Percentiles rank a stretch among this genome's conserved stretches.
Evolutionary conservation across 37 sponge, comb jelly and placozoan species (phyloP).

Genomic region (Hexactinellida sp.): DNA sequence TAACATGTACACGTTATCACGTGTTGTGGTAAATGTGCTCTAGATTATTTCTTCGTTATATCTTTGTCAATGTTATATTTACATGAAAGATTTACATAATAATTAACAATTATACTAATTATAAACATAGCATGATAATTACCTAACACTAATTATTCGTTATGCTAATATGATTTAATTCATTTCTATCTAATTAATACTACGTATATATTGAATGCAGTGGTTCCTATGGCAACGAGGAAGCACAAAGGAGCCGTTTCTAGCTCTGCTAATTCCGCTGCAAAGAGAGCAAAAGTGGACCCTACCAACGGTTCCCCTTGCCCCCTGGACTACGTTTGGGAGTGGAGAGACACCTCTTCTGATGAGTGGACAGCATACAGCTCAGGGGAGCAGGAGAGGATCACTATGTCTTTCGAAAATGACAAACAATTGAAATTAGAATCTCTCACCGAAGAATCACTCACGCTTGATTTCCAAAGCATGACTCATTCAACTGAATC

Average conservation of each 20-base stretch:
- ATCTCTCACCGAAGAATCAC: background rate
- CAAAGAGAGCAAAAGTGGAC: background rate
- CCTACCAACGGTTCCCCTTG: background rate
- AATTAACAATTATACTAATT: no score
- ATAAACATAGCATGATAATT: no score
- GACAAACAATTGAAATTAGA: constrained; percentile 4
- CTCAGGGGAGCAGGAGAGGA: background rate
- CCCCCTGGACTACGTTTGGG: background rate
- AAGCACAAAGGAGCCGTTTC: background rate
- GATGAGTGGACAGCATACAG: constrained; percentile 8
- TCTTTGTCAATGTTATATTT: background rate
- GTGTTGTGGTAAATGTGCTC: background rate
- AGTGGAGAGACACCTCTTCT: background rate
- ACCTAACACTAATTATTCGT: no score
- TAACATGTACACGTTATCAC: no score
- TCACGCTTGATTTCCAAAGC: background rate
- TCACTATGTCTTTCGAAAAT: background rate
- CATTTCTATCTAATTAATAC: no score
- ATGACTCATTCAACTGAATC: background rate
- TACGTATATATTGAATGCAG: no score
- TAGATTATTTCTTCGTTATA: background rate
- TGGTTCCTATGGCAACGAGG: constrained; percentile 4
- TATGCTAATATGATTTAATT: no score
- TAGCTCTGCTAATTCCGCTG: background rate
- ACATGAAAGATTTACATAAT: no score